Percentiles rank a stretch among this genome's conserved stretches.
These are phyloP conservation scores for Paratilapia polleni DNA, from an alignment of 2,113 vertebrate genomes.

Conservation along the genomic window DNA sequence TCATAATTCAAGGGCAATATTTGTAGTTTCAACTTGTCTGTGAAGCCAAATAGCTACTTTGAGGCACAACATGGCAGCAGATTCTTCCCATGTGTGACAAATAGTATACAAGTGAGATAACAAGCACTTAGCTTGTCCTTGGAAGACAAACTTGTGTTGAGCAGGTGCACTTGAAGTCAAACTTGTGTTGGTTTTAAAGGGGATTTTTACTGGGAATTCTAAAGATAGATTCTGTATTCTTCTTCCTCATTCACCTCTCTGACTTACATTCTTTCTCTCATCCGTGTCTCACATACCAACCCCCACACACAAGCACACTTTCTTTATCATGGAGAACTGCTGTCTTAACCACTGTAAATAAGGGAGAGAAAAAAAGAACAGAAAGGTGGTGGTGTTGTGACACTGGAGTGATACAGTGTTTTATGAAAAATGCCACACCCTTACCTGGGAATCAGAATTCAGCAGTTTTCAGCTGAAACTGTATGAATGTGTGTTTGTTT, in stretches of 20 bases:
- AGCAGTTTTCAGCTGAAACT: background rate
- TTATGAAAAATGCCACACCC: conserved; percentile 13
- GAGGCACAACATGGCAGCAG: background rate
- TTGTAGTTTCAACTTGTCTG: background rate
- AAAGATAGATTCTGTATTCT: background rate
- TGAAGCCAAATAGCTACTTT: background rate
- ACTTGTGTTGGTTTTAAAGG: background rate
- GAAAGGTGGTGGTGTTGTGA: background rate
- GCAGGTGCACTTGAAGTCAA: background rate
- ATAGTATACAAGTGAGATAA: background rate
- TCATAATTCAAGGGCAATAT: background rate
- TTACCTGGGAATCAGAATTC: background rate
- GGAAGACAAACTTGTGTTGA: background rate
- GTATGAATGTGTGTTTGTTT: background rate
- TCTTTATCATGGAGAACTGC: background rate
- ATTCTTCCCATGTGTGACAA: background rate
- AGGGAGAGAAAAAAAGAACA: too few species aligned
- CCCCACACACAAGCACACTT: background rate
- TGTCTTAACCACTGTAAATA: background rate
- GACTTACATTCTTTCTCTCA: background rate
- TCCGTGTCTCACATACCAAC: background rate
- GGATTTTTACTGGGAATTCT: conserved; percentile 12
- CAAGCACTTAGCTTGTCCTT: background rate
- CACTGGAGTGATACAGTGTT: background rate
- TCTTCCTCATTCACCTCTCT: background rate